Evolutionary conservation across 2,113 vertebrate genomes (phyloP), one percentile per base, ranked within the genome.

Genomic region (Buteo buteo): DNA sequence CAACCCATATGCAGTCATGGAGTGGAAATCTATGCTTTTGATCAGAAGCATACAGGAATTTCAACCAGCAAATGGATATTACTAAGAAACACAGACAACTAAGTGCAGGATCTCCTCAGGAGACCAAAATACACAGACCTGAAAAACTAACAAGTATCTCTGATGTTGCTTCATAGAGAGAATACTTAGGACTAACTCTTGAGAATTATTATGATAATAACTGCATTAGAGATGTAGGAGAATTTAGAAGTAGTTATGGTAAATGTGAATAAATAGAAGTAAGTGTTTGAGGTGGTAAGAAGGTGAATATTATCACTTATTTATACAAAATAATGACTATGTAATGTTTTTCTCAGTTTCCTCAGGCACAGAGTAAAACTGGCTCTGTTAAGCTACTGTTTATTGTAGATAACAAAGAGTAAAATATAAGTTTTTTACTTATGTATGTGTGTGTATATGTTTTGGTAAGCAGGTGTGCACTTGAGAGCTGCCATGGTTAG

Each of bases 191-290:
- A 66, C 49, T 70, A 61, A 69, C 78, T 91, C 57, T 58, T 86
- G 81, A 90, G 73, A 87, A 66, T 91, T 93, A 78, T 76, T 91
- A 82, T 81, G 47, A 24, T 88, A 81, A 92, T 73, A 92, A 79
- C 16, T 61, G 31, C 52, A 65, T 89, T 88, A 90, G 44, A 77
- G 16, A 87, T 66, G 22, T 36, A 58, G 82, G 34, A 82, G 44
- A 87, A 84, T 79, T 89, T 79, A 66, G 32, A 80, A 84, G 29
- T 54, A 85, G 49, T 85, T 82, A 50, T 40, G 21, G 59, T 78
- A 88, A 86, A 86, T 0, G 29, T 71, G 54, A 94, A 89, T 91
- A 82, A 89, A 89, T 76, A 80, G 38, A 90, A 90, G 7, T 47
- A 55, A 92, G 50, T 57, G 22, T 92, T 94, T 86, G 44, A 89